Conservation (phyloP, 2,113 vertebrate genomes). For the Gopherus flavomarginatus region DNA sequence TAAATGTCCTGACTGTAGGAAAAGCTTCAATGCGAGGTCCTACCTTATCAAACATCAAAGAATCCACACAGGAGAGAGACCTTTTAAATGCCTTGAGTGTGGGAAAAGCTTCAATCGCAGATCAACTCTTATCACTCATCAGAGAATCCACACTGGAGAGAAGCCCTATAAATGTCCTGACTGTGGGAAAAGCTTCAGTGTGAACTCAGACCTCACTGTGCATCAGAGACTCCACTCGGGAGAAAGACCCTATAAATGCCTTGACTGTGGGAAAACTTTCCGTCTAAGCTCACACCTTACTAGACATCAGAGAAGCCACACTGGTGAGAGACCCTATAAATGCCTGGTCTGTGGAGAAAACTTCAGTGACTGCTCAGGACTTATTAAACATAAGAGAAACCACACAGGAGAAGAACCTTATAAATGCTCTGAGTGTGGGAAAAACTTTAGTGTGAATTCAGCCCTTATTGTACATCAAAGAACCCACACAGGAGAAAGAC, state of each 20-base stretch:
- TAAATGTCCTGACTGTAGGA: background rate
- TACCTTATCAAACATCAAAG: background rate
- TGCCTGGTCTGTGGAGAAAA: slow-evolving; percentile 62
- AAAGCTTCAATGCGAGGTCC: background rate
- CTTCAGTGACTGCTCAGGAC: slow-evolving; percentile 68
- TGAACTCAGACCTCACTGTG: background rate
- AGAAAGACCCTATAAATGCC: background rate
- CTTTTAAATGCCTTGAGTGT: background rate
- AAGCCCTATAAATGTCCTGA: background rate
- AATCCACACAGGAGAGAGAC: background rate
- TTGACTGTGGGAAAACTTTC: slow-evolving; percentile 71
- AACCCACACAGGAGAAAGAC: slow-evolving; percentile 64
- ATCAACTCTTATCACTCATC: slow-evolving; percentile 16
- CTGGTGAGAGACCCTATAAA: slow-evolving; percentile 70
- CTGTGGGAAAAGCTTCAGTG: background rate
- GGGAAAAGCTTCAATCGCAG: background rate
- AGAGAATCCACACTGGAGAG: slow-evolving; percentile 44
- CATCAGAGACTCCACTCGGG: background rate
- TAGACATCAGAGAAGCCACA: slow-evolving; percentile 69
- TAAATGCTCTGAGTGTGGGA: background rate
- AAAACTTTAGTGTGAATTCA: background rate
- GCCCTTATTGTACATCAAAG: slow-evolving; percentile 68
- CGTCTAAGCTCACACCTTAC: slow-evolving; percentile 52
- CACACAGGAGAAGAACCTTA: background rate
- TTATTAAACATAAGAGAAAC: background rate